phyloP scores from a whole-genome alignment of 2,113 vertebrate species.

The Tachycineta bicolor region DNA sequence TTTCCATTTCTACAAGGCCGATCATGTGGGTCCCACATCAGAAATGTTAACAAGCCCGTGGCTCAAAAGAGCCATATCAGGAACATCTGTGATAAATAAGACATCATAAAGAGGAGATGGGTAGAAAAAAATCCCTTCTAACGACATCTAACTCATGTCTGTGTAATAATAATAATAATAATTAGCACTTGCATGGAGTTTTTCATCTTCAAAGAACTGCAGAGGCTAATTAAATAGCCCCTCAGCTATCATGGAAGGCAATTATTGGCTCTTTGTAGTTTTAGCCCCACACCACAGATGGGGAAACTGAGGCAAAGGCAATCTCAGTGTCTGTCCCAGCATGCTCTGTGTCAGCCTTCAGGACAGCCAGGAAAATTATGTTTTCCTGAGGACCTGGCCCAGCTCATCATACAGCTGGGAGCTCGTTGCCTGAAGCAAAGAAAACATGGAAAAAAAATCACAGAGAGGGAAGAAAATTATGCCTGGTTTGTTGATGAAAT shows the following conservation, averaged over 20 bases:
- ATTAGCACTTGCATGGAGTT: conserved; percentile 64
- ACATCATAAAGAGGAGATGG: conserved; percentile 39
- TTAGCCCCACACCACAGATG: neutral
- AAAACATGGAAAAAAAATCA: neutral
- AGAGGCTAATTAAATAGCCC: conserved; percentile 63
- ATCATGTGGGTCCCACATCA: neutral
- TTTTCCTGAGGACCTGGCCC: neutral
- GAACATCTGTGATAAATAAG: conserved; percentile 55
- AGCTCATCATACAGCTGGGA: neutral
- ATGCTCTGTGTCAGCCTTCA: neutral
- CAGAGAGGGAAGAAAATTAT: neutral
- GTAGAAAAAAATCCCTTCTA: neutral
- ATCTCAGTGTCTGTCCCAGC: neutral
- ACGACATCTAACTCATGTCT: conserved; percentile 33
- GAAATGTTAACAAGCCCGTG: neutral
- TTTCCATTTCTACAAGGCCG: neutral
- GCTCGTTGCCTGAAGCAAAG: neutral
- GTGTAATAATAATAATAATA: conserved; percentile 61
- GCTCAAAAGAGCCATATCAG: neutral
- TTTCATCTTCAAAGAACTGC: conserved; percentile 68
- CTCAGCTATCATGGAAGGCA: conserved; percentile 15
- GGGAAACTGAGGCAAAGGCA: conserved; percentile 51
- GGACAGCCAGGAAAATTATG: neutral
- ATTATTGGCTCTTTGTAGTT: conserved; percentile 55
- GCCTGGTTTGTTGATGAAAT: neutral